Evolutionary conservation across 2,113 vertebrate genomes (phyloP).

Genomic region (Odontophorus gujanensis): DNA sequence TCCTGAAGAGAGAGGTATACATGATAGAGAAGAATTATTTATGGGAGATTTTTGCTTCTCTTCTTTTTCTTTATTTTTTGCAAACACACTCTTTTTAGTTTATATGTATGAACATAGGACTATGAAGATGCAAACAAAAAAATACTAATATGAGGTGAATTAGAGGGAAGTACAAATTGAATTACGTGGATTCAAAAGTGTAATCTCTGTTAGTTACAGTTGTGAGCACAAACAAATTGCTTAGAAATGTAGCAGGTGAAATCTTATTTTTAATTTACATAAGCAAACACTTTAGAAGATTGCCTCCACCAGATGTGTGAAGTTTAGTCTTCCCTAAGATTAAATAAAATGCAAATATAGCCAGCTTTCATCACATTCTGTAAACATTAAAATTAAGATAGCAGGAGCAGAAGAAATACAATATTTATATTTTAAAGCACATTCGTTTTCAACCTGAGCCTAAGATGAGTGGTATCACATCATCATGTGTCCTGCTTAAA

Average conservation of each 20-base stretch:
- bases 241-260: conserved; percentile 58
- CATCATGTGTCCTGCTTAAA: conserved; percentile 17
- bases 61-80: not conserved
- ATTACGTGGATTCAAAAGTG: conserved; percentile 63
- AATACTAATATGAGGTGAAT: conserved; percentile 22
- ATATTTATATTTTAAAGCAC: conserved; percentile 19
- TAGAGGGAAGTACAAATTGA: conserved; percentile 63
- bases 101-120: not conserved
- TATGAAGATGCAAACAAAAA: conserved; percentile 30
- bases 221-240: conserved; percentile 68
- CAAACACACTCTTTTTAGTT: not conserved
- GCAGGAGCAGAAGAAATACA: not conserved
- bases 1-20: not conserved
- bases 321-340: conserved; percentile 58
- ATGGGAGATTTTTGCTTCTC: not conserved
- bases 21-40: not conserved
- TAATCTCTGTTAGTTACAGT: conserved; percentile 67
- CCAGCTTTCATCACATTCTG: conserved; percentile 54
- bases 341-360: conserved; percentile 63
- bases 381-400: conserved; percentile 62
- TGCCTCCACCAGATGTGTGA: conserved; percentile 53
- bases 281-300: conserved; percentile 64
- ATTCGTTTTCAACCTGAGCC: conserved; percentile 31
- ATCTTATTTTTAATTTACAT: conserved; percentile 66
- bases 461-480: not conserved